Evolutionary conservation across 1,140 invertebrate species (phyloP).

Genomic region (Fopius arisanus): DNA sequence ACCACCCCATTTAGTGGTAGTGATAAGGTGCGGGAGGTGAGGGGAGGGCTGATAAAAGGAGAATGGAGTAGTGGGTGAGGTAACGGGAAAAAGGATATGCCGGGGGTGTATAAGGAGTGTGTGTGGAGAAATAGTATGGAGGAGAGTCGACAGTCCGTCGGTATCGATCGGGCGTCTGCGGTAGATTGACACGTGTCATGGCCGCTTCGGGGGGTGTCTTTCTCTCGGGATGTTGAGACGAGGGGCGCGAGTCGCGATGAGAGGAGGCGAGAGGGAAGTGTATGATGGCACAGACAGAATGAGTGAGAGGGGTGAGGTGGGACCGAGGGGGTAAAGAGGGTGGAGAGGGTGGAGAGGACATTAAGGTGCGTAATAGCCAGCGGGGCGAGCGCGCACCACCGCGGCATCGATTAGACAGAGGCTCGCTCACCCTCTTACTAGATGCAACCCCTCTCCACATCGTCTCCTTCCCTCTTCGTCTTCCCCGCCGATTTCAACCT

Average conservation of each 20-base stretch:
- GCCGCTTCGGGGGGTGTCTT: slow-evolving; percentile 48
- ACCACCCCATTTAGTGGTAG: too few relatives aligned
- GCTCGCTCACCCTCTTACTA: slow-evolving; percentile 54
- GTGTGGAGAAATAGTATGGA: slow-evolving; percentile 32
- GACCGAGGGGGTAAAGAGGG: slow-evolving; percentile 7
- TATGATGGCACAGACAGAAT: slow-evolving; percentile 26
- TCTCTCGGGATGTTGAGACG: slow-evolving; percentile 19
- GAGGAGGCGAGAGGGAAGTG: neutral
- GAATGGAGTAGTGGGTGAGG: neutral
- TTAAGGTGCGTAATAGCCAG: slow-evolving; percentile 67
- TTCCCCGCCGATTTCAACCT: slow-evolving; percentile 37
- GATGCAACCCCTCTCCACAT: slow-evolving; percentile 44
- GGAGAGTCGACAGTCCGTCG: slow-evolving; percentile 49
- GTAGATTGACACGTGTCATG: slow-evolving; percentile 67
- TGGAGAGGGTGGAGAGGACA: slow-evolving; percentile 52
- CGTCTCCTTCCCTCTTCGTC: slow-evolving; percentile 23
- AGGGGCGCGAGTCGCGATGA: slow-evolving; percentile 12
- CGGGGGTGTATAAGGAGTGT: neutral
- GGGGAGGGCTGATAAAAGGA: neutral
- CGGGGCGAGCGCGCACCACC: slow-evolving; percentile 63
- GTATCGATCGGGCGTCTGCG: slow-evolving; percentile 65
- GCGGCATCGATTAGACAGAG: slow-evolving; percentile 65
- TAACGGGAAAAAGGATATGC: neutral
- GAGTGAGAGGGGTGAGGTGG: slow-evolving; percentile 19
- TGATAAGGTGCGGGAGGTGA: neutral